These are phyloP conservation scores for Erebia palarica DNA, from an alignment of 2,888 invertebrate species.

Conservation along the genomic window DNA sequence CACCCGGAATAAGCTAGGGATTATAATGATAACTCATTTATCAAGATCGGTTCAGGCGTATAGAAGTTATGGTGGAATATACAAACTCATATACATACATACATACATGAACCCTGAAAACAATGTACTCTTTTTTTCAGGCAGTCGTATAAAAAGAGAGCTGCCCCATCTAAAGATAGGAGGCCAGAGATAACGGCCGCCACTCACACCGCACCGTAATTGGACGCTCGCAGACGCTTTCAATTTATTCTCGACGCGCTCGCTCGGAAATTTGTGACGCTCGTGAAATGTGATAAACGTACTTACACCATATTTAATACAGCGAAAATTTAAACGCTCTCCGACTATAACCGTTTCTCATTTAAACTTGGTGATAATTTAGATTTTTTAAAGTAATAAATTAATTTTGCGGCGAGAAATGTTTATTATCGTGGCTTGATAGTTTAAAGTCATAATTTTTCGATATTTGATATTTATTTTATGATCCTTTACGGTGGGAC, in stretches of 20 bases:
- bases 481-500: background rate
- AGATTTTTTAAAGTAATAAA: constrained; percentile 14
- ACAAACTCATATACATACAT: too few species aligned
- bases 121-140: too few species aligned
- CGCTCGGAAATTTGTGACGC: constrained; percentile 19
- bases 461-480: constrained; percentile 2
- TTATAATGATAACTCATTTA: too few species aligned
- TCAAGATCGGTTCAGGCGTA: too few species aligned
- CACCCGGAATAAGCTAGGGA: too few species aligned
- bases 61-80: too few species aligned
- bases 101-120: too few species aligned
- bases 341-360: constrained; percentile 22
- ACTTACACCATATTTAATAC: constrained; percentile 12
- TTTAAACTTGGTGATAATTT: constrained; percentile 21
- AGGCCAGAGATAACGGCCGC: constrained; percentile 3
- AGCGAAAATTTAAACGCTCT: constrained; percentile 20
- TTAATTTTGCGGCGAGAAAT: background rate
- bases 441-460: constrained; percentile 2
- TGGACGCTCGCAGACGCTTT: constrained; percentile 14
- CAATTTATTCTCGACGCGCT: constrained; percentile 21
- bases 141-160: too few species aligned
- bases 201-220: constrained; percentile 18
- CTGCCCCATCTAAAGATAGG: background rate
- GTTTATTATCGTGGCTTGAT: background rate
- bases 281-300: constrained; percentile 15